Evolutionary conservation across 2,888 invertebrate species (phyloP).

Genomic region (Euzophera pinguis): DNA sequence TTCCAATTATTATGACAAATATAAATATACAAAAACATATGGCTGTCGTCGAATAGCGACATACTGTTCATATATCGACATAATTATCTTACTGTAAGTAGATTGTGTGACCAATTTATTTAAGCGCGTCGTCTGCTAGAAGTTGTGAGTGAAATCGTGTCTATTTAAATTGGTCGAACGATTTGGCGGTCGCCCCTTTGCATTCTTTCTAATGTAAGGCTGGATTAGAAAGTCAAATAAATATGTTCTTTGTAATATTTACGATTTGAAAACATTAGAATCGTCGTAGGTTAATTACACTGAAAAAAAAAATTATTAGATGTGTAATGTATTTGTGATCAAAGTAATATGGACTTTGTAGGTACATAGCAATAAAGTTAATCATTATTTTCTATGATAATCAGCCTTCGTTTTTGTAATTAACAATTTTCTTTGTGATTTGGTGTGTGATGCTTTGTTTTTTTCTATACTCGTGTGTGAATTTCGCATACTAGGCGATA

Average conservation of each 20-base stretch:
- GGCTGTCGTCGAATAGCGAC: slow-evolving; percentile 50
- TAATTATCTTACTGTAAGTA: slow-evolving; percentile 26
- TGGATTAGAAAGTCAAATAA: slow-evolving; percentile 71
- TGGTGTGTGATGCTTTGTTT: slow-evolving; percentile 58
- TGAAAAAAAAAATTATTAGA: slow-evolving; percentile 26
- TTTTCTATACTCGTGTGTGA: slow-evolving; percentile 37
- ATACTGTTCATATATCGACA: slow-evolving; percentile 43
- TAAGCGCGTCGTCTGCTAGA: slow-evolving; percentile 19
- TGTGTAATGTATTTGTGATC: slow-evolving; percentile 62
- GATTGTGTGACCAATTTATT: slow-evolving; percentile 24
- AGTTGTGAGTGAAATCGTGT: slow-evolving; percentile 3
- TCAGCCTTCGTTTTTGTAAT: slow-evolving; percentile 40
- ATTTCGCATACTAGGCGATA: slow-evolving; percentile 43
- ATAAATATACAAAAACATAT: slow-evolving; percentile 45
- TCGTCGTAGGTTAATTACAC: slow-evolving; percentile 30
- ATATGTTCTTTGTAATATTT: slow-evolving; percentile 30
- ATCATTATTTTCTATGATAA: slow-evolving; percentile 22
- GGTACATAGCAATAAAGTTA: slow-evolving; percentile 65
- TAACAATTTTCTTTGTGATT: slow-evolving; percentile 40
- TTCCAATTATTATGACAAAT: slow-evolving; percentile 39
- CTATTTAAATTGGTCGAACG: slow-evolving; percentile 21
- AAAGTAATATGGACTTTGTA: slow-evolving; percentile 70
- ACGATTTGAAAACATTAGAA: slow-evolving; percentile 35
- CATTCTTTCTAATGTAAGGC: slow-evolving; percentile 76
- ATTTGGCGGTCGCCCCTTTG: slow-evolving; percentile 55